Conservation (phyloP, 1,140 invertebrate genomes). For the Cephus cinctus region DNA sequence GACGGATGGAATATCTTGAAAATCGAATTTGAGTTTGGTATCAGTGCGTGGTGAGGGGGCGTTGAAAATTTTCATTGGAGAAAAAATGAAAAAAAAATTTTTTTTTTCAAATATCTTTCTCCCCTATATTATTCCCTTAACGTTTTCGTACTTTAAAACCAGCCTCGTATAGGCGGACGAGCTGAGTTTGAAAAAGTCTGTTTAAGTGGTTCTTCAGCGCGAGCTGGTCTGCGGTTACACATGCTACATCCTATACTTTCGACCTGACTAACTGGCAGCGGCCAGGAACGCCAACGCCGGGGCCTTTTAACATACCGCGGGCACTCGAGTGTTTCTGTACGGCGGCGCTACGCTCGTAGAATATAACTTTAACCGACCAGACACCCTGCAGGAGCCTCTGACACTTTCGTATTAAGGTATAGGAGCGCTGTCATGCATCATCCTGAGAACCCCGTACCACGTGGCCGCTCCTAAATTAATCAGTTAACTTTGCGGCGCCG, state of each 20-base stretch:
- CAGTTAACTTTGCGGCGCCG: no score
- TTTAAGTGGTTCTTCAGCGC: constrained; percentile 23
- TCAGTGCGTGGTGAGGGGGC: no score
- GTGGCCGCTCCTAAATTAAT: constrained; percentile 17
- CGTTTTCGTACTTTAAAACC: no score
- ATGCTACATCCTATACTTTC: no score
- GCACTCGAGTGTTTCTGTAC: constrained; percentile 30
- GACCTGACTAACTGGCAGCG: constrained; percentile 1
- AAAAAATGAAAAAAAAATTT: no score
- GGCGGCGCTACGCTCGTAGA: no score
- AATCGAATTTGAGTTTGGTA: no score
- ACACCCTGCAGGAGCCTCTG: not conserved
- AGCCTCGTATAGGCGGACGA: no score
- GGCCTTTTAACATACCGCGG: constrained; percentile 37
- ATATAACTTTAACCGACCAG: constrained; percentile 10
- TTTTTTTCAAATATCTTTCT: no score
- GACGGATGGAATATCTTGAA: no score
- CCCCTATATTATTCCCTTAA: no score
- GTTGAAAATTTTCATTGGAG: no score
- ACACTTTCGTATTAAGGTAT: constrained; percentile 13
- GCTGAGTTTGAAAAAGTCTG: constrained; percentile 16
- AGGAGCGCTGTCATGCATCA: constrained; percentile 18
- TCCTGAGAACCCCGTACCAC: constrained; percentile 21
- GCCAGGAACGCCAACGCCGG: constrained; percentile 1
- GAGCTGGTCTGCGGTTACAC: constrained; percentile 15